Base-by-base conservation (phyloP, 2,797 vertebrate genomes). In the Ibycter americanus region DNA sequence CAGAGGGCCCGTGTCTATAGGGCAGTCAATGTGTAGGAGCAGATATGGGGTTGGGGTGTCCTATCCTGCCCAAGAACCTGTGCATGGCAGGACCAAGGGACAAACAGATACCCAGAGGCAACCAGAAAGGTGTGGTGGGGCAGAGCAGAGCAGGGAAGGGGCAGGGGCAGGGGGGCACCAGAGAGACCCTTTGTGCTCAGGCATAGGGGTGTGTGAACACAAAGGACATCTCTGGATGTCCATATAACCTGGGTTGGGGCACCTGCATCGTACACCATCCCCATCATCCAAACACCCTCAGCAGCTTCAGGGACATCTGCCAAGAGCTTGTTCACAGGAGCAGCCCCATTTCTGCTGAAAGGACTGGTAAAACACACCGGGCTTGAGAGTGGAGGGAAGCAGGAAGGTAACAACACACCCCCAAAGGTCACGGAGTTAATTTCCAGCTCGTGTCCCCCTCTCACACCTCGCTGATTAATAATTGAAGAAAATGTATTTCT, bases 401-500 rank as follows among this genome's bases (percentile, higher is more conserved):
- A 65, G 38, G 68, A 65, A 94, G 59, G 58, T 38, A 61, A 44
- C 56, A 72, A 27, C 76, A 90, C 83, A 54, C 66, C 65, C 85
- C 13, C 61, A 95, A 94, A 97, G 95, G 96, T 97, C 96, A 95
- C 1, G 0, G 83, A 95, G 95, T 87, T 97, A 92, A 97, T 97
- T 94, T 97, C 88, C 92, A 94, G 90, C 93, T 93, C 12, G 3
- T 95, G 96, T 84, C 47, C 95, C 91, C 73, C 85, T 95, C 97
- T 97, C 97, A 97, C 97, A 97, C 96, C 79, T 97, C 70, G 2
- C 78, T 97, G 97, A 96, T 97, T 97, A 97, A 97, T 97, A 96
- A 98, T 96, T 97, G 96, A 97, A 96, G 96, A 89, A 97, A 97
- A 95, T 91, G 81, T 89, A 89, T 97, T 97, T 98, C 94, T 94